Base-by-base conservation (phyloP, 1,140 invertebrate species). In the Drosophila simulans region DNA sequence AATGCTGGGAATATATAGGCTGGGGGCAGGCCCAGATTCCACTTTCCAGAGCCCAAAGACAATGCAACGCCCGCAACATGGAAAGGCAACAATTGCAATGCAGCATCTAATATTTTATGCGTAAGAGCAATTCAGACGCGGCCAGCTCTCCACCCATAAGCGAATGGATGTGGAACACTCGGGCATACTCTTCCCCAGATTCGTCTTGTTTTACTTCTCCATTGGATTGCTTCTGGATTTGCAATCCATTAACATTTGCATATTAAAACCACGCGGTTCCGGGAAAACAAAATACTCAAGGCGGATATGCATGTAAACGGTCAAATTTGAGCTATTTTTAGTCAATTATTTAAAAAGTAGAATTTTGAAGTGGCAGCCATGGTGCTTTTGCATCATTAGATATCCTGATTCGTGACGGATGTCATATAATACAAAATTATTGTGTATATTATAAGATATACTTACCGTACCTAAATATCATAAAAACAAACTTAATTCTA, bases 101-200 rank as follows among this genome's bases (percentile, higher is more conserved):
- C 80, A 70, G 62, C 85, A 80, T 72, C 80, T 84, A 89, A 89
- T 89, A 89, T 89, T 90, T 89, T 89, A 89, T 90, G 84, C 80
- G 85, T 89, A 84, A 89, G 63, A 49, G 68, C 72, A 69, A 62
- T 48, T 71, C 66, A 72, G 71, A 60, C 52, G 35, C 49, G 40
- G 22, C 60, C 22, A 54, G 10, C 17, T 31, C 34, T 37, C 49
- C 20, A 27, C 22, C 48, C 54, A 46, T 35, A 54, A 59, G 40
- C 71, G 66, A 76, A 63, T 70, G 65, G 51, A 69, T 69, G 34
- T 69, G 49, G 66, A 56, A 43, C 63, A 46, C 48, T 70, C 51
- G 65, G 52, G 43, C 42, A 58, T n/a, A 58, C 64, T 57, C 43
- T 37, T 49, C 12, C 10, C 25, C 31, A 20, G 35, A n/a, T 8